These are phyloP conservation scores for Oreochromis mossambicus DNA, from an alignment of 2,797 vertebrate genomes.

Conservation along the genomic window DNA sequence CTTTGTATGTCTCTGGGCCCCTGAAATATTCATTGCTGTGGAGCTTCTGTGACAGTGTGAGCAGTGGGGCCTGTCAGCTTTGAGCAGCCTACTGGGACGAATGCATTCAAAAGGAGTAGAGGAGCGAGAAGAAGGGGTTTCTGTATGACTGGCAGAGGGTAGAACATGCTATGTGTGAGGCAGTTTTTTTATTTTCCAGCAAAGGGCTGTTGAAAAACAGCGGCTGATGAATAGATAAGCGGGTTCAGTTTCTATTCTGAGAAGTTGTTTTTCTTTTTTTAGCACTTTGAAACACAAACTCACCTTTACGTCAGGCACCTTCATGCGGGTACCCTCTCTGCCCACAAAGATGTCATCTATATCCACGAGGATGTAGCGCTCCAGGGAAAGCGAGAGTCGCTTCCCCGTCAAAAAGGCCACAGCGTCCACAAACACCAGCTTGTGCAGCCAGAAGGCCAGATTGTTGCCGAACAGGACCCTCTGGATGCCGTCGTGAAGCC, in stretches of 20 bases:
- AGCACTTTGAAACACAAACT: background rate
- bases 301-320: constrained; percentile 97
- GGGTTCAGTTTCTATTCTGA: background rate
- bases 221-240: constrained; percentile 4
- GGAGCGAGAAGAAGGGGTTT: constrained; percentile 50
- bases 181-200: constrained; percentile 20
- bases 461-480: constrained; percentile 97
- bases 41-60: constrained; percentile 65
- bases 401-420: constrained; percentile 96
- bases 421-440: constrained; percentile 92
- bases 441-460: constrained; percentile 97
- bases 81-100: constrained; percentile 65
- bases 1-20: constrained; percentile 60
- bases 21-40: constrained; percentile 77
- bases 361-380: constrained; percentile 95
- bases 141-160: constrained; percentile 52
- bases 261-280: background rate
- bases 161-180: constrained; percentile 27
- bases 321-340: constrained; percentile 98
- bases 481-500: constrained; percentile 95
- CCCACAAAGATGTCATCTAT: constrained; percentile 99
- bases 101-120: constrained; percentile 51
- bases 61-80: constrained; percentile 69
- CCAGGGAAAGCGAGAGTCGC: constrained; percentile 89
- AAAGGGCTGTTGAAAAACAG: constrained; percentile 25